Base-by-base conservation (phyloP, 2,888 invertebrate species). In the Cremastinae sp. region DNA sequence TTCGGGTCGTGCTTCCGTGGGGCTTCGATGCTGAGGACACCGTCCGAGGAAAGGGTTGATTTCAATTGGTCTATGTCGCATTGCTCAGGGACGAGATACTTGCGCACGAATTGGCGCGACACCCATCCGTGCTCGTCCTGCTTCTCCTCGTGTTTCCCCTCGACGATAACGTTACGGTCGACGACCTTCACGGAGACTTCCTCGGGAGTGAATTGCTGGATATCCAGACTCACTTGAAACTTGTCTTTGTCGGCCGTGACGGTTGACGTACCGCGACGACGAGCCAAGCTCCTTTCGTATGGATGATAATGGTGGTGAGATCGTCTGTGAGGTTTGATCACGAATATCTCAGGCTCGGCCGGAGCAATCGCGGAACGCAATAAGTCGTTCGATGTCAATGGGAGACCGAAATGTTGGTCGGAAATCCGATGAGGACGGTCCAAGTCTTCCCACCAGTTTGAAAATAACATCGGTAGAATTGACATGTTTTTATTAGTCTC, bases 391-490 rank as follows among this genome's bases (percentile, higher is more conserved):
- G 94, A 91, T 76, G 92, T 91, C 39, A 96, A 90, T 0, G 94
- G 95, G 82, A 94, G 91, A 68, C 95, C 96, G 85, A 96, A 96
- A 86, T 96, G 94, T 90, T 96, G 95, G 90, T 96, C 95, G 80
- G 94, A 85, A 39, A 96, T 92, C 55, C 95, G 92, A 62, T 94
- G 94, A 16, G 95, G 94, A 78, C 94, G 85, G 37, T 92, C 93
- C 88, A 92, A 92, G 85, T 95, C 95, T 86, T 95, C 95, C 95
- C 95, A 96, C 95, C 95, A 95, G 88, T 95, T 95, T 75, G 95
- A 94, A 90, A 95, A 95, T 90, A 95, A 91, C 90, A 96, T 91
- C 81, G 96, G 95, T 90, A 95, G 91, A 39, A 85, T 55, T 5
- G 95, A 95, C 95, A 96, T n/a, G n/a, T n/a, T n/a, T 95, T 93